Conservation (phyloP, 2,888 invertebrate species). For the Lamproptera curius region DNA sequence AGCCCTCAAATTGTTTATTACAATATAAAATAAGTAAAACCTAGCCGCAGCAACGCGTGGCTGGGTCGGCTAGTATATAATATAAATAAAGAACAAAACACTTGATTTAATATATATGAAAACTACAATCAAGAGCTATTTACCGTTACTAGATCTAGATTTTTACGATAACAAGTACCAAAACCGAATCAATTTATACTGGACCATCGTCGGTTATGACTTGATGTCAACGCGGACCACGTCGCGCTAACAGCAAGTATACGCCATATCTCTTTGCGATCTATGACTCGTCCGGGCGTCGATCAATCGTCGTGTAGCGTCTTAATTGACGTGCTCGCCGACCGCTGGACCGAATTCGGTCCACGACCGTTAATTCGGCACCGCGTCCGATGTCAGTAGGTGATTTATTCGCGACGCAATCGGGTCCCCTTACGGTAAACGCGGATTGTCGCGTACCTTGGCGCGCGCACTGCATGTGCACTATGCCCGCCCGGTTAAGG, state of each 20-base stretch:
- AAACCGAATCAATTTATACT: too few species aligned
- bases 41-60: too few species aligned
- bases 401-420: slow-evolving; percentile 70
- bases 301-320: slow-evolving; percentile 28
- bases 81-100: too few species aligned
- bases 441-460: slow-evolving; percentile 33
- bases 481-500: neutral
- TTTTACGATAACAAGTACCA: too few species aligned
- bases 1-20: too few species aligned
- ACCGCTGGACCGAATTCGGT: slow-evolving; percentile 49
- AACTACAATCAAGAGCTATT: too few species aligned
- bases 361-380: slow-evolving; percentile 27
- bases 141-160: too few species aligned
- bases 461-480: slow-evolving; percentile 22
- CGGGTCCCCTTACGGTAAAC: slow-evolving; percentile 63
- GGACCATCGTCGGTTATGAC: slow-evolving; percentile 15
- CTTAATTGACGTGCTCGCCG: slow-evolving; percentile 37
- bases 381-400: slow-evolving; percentile 29
- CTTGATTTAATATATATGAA: too few species aligned
- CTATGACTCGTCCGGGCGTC: slow-evolving; percentile 17
- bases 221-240: slow-evolving; percentile 1
- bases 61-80: too few species aligned
- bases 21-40: too few species aligned
- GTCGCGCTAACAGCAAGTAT: too few species aligned
- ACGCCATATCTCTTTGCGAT: neutral